Conservation (phyloP, 2,797 vertebrate species). For the Lepus oiostolus region DNA sequence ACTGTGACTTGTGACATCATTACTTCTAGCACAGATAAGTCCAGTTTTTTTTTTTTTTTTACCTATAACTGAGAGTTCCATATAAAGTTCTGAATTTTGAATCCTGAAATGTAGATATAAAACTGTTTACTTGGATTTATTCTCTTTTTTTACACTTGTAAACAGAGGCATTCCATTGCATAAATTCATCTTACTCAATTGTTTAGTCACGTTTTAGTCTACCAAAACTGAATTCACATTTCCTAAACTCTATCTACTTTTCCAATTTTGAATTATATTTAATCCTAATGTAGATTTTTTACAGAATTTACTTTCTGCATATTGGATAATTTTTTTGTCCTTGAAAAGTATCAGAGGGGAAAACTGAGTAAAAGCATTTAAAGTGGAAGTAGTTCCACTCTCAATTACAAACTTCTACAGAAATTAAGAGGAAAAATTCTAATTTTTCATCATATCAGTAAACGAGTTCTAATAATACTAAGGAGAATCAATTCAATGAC, state of each 20-base stretch:
- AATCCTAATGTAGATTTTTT: not conserved
- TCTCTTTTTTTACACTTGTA: not conserved
- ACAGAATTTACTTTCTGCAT: not conserved
- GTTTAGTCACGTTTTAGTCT: not conserved
- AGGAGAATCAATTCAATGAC: conserved; percentile 29
- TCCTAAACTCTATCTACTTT: not conserved
- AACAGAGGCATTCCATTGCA: not conserved
- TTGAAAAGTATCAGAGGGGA: not conserved
- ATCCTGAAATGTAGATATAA: not conserved
- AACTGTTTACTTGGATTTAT: not conserved
- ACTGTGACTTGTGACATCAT: not conserved
- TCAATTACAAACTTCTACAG: not conserved
- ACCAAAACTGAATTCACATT: not conserved
- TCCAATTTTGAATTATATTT: not conserved
- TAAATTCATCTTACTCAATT: not conserved
- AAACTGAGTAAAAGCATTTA: not conserved
- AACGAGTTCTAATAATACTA: conserved; percentile 55
- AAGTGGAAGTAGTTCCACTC: not conserved
- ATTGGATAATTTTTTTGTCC: not conserved
- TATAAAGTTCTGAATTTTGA: not conserved
- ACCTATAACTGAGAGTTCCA: not conserved
- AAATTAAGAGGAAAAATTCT: conserved; percentile 37
- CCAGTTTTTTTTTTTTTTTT: not conserved
- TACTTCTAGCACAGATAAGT: not conserved
- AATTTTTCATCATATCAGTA: not conserved